Evolutionary conservation across 2,888 invertebrate species (phyloP), one percentile per base, ranked within the genome.

Genomic region (Stenoptilia bipunctidactyla): DNA sequence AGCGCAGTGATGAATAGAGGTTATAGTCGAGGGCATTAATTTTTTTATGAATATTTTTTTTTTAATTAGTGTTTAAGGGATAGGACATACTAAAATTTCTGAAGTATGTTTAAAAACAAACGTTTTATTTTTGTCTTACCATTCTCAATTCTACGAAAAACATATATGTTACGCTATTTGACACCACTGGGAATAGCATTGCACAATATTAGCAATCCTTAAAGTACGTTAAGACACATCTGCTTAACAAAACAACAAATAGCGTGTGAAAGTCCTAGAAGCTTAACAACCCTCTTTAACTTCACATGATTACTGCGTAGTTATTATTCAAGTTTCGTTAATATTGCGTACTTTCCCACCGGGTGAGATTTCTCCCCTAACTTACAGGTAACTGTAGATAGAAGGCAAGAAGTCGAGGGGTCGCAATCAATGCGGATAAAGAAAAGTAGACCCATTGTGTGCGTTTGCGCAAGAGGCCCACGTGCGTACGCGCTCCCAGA

Each of bases 381-480:
- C 49, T 47, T 62, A 66, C 75, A 82, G 80, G 82, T 82, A 82
- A 76, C 62, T 48, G 59, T 58, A 72, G 75, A 75, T 76, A 76
- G 50, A 68, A 62, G 69, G 70, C 57, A 80, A 80, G 79, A 75
- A 71, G 76, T 56, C 57, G 65, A 72, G 70, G 80, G 83, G 80
- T 68, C 67, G 65, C 58, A 71, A 71, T 77, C 69, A 75, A 76
- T 55, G 60, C 56, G 55, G 48, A 66, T 58, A 75, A 76, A 79
- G 73, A 73, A 79, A 58, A 54, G 65, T 70, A 69, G 65, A 56
- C 48, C 64, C 49, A 70, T 82, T 80, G 80, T 82, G 52, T 69
- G 73, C 71, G 71, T 57, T 66, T 73, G 55, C 79, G 79, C 74
- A 79, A 77, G 72, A 61, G 66, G 61, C 47, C 65, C 79, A 79